Base-by-base conservation (phyloP, 2,113 vertebrate species). In the Otus sunia region DNA sequence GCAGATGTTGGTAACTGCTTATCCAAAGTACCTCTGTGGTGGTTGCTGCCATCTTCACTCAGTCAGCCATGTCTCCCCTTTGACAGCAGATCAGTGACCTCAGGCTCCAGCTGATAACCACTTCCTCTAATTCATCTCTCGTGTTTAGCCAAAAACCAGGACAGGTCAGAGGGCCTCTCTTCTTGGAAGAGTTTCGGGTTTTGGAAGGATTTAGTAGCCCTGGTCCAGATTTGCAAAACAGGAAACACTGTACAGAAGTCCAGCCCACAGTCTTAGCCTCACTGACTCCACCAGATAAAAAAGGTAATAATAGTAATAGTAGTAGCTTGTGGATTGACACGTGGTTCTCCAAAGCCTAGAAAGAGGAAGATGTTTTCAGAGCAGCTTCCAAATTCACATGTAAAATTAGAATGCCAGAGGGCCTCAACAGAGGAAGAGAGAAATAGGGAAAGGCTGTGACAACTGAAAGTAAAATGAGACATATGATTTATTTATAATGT, bases 1-100 rank as follows among this genome's bases (percentile, higher is more conserved):
- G 41, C 47, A 50, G 32, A 22, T 12, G 36, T 23, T 36, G 41
- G 49, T n/a, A 80, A 71, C 18, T 21, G 8, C 36, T 52, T 2
- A 1, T 6, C n/a, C 34, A 36, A 69, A 69, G 8, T 1, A 3
- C 1, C 2, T 66, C 6, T 21, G 26, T 13, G 23, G 15, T 30
- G 17, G 8, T 16, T 32, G 7, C 36, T 63, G 23, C 20, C 23
- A 1, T n/a, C 12, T 81, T 27, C 6, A 3, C 19, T 59, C 62
- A 14, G 11, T 32, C 6, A 30, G 75, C 34, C 29, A 3, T 3
- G 0, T 32, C 29, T 36, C 20, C 32, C 13, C 12, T 67, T 45
- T 41, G 11, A 19, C 47, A 76, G 18, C 4, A 41, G 26, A 50
- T 8, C n/a, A 15, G 27, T 67, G 18, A 5, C 52, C 39, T 78